Evolutionary conservation across 2,888 invertebrate species (phyloP).

Genomic region (Stenodema calcarata): DNA sequence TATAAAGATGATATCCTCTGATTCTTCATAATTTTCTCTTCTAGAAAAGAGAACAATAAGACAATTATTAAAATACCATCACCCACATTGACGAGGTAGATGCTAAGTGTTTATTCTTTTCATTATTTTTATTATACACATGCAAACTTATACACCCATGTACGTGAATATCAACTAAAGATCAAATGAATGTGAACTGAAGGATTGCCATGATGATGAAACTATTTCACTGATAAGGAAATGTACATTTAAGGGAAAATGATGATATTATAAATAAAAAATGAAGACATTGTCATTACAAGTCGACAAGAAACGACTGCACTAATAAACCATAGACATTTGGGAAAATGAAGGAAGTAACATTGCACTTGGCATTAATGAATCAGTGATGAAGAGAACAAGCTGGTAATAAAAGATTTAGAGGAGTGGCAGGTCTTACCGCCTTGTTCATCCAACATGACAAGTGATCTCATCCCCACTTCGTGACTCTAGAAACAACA

Average conservation of each 20-base stretch:
- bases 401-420: conserved; percentile 47
- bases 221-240: not conserved
- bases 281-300: not conserved
- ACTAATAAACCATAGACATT: not conserved
- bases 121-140: not conserved
- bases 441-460: conserved; percentile 99
- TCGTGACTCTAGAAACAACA: conserved; percentile 91
- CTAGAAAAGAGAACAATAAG: not conserved
- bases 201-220: not conserved
- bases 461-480: conserved; percentile 99
- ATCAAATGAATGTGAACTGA: not conserved
- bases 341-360: not conserved
- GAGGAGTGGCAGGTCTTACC: conserved; percentile 74
- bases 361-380: not conserved
- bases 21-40: conserved; percentile 2
- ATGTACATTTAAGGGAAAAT: not conserved
- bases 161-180: not conserved
- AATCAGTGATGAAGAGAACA: conserved; percentile 26
- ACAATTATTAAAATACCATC: not conserved
- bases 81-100: not conserved
- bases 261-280: not conserved
- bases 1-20: not conserved
- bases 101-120: not conserved
- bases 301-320: not conserved
- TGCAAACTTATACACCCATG: not conserved